Conservation (phyloP, 2,888 invertebrate genomes). For the Papilio demoleus region DNA sequence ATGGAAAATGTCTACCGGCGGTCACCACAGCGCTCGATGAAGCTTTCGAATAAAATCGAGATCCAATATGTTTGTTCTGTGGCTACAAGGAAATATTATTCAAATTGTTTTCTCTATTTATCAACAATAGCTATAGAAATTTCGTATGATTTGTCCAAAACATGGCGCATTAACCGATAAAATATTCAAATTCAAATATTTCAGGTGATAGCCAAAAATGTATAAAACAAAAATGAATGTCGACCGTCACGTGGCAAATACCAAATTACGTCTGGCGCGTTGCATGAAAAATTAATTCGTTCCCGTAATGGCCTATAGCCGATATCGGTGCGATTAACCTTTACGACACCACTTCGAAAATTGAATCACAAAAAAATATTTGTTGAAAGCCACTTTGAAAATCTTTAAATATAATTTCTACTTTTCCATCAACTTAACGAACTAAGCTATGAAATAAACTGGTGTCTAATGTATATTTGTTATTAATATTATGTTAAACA, state of each 20-base stretch:
- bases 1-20: slow-evolving; percentile 30
- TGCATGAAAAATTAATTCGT: slow-evolving; percentile 22
- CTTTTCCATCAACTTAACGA: too few species aligned
- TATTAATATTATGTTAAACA: too few species aligned
- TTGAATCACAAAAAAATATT: neutral
- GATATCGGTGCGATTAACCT: slow-evolving; percentile 18
- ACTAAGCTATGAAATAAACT: too few species aligned
- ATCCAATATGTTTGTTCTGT: slow-evolving; percentile 3
- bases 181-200: neutral
- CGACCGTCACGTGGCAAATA: slow-evolving; percentile 1
- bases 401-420: too few species aligned
- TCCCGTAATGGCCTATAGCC: slow-evolving; percentile 14
- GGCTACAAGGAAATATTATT: neutral
- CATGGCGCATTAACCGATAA: neutral
- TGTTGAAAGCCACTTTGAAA: neutral
- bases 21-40: neutral
- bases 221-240: slow-evolving; percentile 2
- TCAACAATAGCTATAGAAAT: too few species aligned
- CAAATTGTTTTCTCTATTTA: neutral
- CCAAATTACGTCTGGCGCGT: slow-evolving; percentile 4
- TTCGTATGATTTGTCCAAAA: neutral
- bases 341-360: slow-evolving; percentile 4
- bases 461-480: too few species aligned
- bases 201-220: neutral
- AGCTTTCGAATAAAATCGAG: neutral